These are phyloP conservation scores for Microcaecilia unicolor DNA, from an alignment of 2,797 vertebrate species.

Conservation along the genomic window DNA sequence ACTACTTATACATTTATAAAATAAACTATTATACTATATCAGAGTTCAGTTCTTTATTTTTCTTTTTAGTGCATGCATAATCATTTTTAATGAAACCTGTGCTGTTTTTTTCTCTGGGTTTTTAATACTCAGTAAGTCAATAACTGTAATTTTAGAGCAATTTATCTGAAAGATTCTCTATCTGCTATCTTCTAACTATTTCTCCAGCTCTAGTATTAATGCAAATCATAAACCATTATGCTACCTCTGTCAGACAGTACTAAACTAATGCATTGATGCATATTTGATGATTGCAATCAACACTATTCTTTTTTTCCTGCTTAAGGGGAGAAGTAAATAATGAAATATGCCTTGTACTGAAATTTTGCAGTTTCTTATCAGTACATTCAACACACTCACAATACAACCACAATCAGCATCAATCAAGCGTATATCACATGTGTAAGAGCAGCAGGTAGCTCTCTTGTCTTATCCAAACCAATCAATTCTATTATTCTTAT, in stretches of 20 bases:
- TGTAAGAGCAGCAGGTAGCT: slow-evolving; percentile 16
- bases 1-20: too few species aligned
- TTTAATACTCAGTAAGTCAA: too few species aligned
- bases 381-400: slow-evolving; percentile 14
- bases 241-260: slow-evolving; percentile 6
- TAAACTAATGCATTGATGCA: slow-evolving; percentile 5
- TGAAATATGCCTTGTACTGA: slow-evolving; percentile 1
- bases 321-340: slow-evolving; percentile 11
- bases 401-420: slow-evolving; percentile 10
- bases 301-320: slow-evolving; percentile 1
- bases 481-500: slow-evolving; percentile 28
- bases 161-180: slow-evolving; percentile 21
- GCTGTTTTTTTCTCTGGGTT: too few species aligned
- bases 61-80: too few species aligned
- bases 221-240: slow-evolving; percentile 26
- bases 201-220: slow-evolving; percentile 12
- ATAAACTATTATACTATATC: too few species aligned
- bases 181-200: slow-evolving; percentile 7
- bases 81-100: too few species aligned
- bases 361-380: slow-evolving; percentile 11
- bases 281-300: slow-evolving; percentile 15
- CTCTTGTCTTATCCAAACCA: slow-evolving; percentile 12
- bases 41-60: too few species aligned
- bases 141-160: too few species aligned
- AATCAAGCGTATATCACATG: slow-evolving; percentile 18